These are phyloP conservation scores for Macrosiphum euphorbiae DNA, from an alignment of 2,888 invertebrate genomes.

Conservation along the genomic window DNA sequence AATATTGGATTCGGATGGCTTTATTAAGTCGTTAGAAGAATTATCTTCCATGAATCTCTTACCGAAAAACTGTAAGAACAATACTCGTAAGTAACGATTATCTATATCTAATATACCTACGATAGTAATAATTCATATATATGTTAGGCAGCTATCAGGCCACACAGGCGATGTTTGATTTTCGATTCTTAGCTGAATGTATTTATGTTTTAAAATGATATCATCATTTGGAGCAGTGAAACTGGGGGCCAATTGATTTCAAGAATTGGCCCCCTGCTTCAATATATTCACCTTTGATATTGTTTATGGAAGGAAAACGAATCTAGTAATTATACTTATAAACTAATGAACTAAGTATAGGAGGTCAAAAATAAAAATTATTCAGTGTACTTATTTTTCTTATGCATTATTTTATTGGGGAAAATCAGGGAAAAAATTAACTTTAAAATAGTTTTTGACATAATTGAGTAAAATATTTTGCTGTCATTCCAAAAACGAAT, in stretches of 20 bases:
- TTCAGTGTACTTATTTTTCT: no score
- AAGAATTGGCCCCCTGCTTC: no score
- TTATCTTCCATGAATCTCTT: neutral
- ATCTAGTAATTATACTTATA: no score
- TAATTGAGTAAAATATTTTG: neutral
- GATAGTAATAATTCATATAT: neutral
- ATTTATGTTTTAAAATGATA: neutral
- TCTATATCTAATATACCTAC: neutral
- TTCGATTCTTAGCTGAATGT: neutral
- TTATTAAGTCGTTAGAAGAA: neutral
- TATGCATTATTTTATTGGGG: no score
- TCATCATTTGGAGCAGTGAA: neutral
- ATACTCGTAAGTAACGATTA: neutral
- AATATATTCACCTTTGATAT: neutral
- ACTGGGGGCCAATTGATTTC: no score
- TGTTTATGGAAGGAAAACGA: no score
- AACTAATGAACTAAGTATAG: no score
- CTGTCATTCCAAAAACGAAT: no score
- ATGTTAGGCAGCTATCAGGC: neutral
- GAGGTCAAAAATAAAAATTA: no score
- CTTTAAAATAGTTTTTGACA: neutral
- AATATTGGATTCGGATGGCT: neutral
- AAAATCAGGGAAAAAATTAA: no score
- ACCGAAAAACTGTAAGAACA: neutral
- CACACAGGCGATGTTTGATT: neutral